Evolutionary conservation across 1,140 invertebrate species (phyloP).

Genomic region (Magallana angulata): DNA sequence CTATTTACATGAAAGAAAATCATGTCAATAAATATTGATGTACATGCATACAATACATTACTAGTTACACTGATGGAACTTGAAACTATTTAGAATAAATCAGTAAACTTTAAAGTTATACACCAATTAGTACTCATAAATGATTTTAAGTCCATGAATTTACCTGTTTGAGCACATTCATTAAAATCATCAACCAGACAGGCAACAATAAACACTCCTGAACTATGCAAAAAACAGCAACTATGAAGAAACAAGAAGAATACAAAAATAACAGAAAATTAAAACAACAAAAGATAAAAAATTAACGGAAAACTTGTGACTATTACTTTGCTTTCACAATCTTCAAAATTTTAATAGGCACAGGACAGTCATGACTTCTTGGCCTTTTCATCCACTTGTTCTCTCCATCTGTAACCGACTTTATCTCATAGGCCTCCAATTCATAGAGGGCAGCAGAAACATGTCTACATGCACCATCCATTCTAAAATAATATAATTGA

Average conservation of each 20-base stretch:
- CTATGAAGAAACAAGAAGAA: background rate
- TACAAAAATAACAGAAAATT: background rate
- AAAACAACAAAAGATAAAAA: background rate
- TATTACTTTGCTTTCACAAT: constrained; percentile 18
- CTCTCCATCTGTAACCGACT: constrained; percentile 6
- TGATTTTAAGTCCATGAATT: too few species aligned
- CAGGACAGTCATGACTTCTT: background rate
- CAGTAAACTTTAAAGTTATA: too few species aligned
- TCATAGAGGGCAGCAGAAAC: constrained; percentile 22
- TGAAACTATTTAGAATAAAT: background rate
- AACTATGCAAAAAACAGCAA: constrained; percentile 10
- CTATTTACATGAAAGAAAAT: constrained; percentile 16
- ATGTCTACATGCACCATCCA: constrained; percentile 26
- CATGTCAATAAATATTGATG: background rate
- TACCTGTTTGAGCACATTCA: too few species aligned
- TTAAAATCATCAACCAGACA: background rate
- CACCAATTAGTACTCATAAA: too few species aligned
- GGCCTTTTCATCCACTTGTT: constrained; percentile 38
- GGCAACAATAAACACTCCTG: constrained; percentile 10
- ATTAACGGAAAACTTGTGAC: background rate
- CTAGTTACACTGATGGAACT: background rate
- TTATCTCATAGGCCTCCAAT: constrained; percentile 12
- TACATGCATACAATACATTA: background rate
- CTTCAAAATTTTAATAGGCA: background rate
- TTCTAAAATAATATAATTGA: background rate